These are phyloP conservation scores for Neoitamus cyanurus DNA, from an alignment of 2,888 invertebrate genomes.

Conservation along the genomic window DNA sequence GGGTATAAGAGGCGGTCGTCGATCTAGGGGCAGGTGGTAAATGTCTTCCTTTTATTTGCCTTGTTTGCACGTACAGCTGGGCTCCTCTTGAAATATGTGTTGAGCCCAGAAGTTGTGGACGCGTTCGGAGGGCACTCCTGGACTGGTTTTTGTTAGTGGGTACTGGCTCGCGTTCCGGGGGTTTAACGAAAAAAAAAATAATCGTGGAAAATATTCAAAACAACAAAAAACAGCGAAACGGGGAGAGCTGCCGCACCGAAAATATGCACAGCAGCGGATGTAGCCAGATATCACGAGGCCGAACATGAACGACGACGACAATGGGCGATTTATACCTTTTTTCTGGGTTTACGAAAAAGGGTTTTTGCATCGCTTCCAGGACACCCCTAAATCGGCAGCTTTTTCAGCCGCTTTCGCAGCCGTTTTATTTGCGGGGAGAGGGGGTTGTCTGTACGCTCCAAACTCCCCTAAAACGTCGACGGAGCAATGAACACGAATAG, in stretches of 20 bases:
- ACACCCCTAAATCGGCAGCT: slow-evolving; percentile 15
- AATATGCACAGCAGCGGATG: slow-evolving; percentile 20
- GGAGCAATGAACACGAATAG: slow-evolving; percentile 19
- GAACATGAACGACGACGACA: slow-evolving; percentile 38
- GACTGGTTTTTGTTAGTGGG: neutral
- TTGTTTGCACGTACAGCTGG: neutral
- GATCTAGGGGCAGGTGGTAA: slow-evolving; percentile 16
- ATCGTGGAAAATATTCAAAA: slow-evolving; percentile 7
- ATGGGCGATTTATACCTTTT: slow-evolving; percentile 32
- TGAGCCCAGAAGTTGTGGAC: neutral
- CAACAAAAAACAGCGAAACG: neutral
- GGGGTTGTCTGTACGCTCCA: slow-evolving; percentile 12
- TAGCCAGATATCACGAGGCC: neutral
- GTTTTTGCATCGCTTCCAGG: neutral
- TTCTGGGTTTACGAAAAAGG: neutral
- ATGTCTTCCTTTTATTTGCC: neutral
- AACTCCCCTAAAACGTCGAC: slow-evolving; percentile 12
- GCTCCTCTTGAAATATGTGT: slow-evolving; percentile 19
- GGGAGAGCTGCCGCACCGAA: neutral
- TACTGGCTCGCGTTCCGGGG: neutral
- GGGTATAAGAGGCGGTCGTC: neutral
- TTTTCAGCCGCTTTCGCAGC: slow-evolving; percentile 11
- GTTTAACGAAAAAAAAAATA: neutral
- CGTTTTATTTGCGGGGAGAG: slow-evolving; percentile 7
- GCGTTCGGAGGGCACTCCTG: neutral